Conservation (phyloP, 2,888 invertebrate species). For the Tenthredo distinguenda region DNA sequence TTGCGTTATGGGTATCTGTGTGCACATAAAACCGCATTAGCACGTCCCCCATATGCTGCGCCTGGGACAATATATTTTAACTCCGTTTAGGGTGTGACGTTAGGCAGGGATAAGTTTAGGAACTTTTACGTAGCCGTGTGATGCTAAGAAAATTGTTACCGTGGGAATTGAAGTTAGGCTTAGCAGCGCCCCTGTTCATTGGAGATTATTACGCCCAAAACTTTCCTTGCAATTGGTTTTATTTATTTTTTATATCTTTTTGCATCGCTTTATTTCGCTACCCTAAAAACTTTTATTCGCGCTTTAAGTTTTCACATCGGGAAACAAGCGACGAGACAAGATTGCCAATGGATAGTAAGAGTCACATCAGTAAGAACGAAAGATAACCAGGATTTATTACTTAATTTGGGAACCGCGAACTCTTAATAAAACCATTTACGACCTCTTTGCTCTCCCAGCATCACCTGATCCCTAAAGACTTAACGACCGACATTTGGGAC, state of each 20-base stretch:
- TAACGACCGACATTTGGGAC: constrained; percentile 42
- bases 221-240: not conserved
- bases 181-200: not conserved
- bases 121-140: constrained; percentile 10
- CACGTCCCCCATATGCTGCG: constrained; percentile 71
- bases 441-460: constrained; percentile 53
- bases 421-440: constrained; percentile 64
- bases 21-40: constrained; percentile 74
- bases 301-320: not conserved
- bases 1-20: constrained; percentile 73
- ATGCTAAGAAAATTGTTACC: constrained; percentile 46
- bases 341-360: not conserved
- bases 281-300: not conserved
- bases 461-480: constrained; percentile 47
- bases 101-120: constrained; percentile 34
- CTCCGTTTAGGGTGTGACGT: constrained; percentile 51
- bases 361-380: not conserved
- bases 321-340: not conserved
- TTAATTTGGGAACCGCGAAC: constrained; percentile 26
- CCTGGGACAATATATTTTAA: constrained; percentile 64
- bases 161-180: constrained; percentile 37
- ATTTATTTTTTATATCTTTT: not conserved
- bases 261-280: not conserved
- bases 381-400: constrained; percentile 22
- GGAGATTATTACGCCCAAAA: constrained; percentile 8